Percentiles rank a stretch among this genome's conserved stretches.
Conservation (phyloP, 2,113 vertebrate species). For the Phyllopteryx taeniolatus region DNA sequence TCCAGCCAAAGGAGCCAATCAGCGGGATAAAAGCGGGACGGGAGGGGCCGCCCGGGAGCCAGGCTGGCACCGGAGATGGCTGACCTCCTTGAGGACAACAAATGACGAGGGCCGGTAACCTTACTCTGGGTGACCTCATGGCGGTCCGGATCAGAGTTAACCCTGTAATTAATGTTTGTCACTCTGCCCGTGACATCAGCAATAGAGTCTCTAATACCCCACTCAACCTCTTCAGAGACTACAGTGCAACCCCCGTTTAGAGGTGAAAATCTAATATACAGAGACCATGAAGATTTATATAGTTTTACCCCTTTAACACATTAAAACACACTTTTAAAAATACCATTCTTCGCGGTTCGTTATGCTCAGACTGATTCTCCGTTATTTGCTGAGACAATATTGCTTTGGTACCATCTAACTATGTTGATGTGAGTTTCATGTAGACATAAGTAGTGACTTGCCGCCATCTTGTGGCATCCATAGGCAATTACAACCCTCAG, state of each 20-base stretch:
- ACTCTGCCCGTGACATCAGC: slow-evolving; percentile 69
- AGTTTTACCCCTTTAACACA: not conserved
- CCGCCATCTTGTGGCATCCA: too few species aligned
- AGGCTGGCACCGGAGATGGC: not conserved
- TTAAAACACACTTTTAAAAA: not conserved
- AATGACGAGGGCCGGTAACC: slow-evolving; percentile 54
- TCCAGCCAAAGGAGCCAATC: slow-evolving; percentile 42
- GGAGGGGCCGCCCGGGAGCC: not conserved
- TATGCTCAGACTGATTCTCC: too few species aligned
- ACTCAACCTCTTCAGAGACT: slow-evolving; percentile 34
- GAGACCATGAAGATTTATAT: not conserved
- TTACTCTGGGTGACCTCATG: slow-evolving; percentile 64
- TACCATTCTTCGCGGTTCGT: too few species aligned
- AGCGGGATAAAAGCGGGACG: slow-evolving; percentile 4
- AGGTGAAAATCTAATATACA: not conserved
- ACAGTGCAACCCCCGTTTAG: slow-evolving; percentile 7
- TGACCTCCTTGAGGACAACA: slow-evolving; percentile 6
- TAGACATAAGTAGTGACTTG: too few species aligned
- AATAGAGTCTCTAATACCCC: slow-evolving; percentile 40
- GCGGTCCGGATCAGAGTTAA: slow-evolving; percentile 68
- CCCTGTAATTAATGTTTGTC: slow-evolving; percentile 73
- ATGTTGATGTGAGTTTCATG: too few species aligned
- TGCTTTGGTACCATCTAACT: too few species aligned
- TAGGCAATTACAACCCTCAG: too few species aligned
- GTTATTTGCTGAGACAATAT: too few species aligned